phyloP scores from a whole-genome alignment of 2,113 vertebrate genomes.

The Ophiodon elongatus region DNA sequence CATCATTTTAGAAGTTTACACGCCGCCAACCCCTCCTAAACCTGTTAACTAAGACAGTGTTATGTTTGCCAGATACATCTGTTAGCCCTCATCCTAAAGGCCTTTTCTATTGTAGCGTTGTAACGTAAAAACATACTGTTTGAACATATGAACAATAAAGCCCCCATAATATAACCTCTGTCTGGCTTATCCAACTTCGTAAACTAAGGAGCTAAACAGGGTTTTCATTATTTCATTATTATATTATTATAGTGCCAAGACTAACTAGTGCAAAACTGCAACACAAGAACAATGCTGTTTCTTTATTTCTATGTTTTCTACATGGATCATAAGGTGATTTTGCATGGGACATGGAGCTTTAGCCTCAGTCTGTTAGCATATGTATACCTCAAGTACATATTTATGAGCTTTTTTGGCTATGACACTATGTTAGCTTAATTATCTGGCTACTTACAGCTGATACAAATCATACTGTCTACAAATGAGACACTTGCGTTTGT shows the following conservation, averaged over 20 bases:
- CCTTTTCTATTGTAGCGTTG: not conserved
- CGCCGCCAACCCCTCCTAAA: not conserved
- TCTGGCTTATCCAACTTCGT: not conserved
- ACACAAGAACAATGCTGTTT: not conserved
- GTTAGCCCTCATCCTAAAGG: too few relatives aligned
- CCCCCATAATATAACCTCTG: not conserved
- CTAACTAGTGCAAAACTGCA: not conserved
- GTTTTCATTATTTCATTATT: too few relatives aligned
- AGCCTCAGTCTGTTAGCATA: not conserved
- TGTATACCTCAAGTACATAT: not conserved
- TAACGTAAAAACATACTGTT: not conserved
- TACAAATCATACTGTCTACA: not conserved
- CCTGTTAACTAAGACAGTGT: too few relatives aligned
- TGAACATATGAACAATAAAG: not conserved
- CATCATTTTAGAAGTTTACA: not conserved
- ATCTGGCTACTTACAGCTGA: not conserved
- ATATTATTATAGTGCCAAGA: too few relatives aligned
- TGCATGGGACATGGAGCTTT: not conserved
- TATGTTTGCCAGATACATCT: too few relatives aligned
- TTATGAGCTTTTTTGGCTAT: not conserved
- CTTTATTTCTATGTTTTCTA: too few relatives aligned
- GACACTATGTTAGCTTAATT: not conserved
- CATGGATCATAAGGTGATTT: not conserved
- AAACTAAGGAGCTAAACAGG: not conserved
- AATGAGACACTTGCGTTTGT: not conserved